phyloP scores from a whole-genome alignment of 1,140 invertebrate genomes.

The Drosophila repleta region DNA sequence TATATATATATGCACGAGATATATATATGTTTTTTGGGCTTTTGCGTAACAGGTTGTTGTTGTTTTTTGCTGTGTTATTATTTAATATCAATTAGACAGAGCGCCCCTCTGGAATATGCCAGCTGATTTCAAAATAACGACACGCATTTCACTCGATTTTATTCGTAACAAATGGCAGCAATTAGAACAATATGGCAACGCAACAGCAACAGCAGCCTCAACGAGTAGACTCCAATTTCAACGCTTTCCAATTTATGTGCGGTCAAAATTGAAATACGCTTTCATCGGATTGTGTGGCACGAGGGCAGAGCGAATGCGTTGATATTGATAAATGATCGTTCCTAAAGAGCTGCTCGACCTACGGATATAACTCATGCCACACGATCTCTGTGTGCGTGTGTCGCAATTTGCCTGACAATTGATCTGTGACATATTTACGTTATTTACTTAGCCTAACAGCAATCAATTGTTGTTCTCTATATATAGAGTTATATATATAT shows the following conservation, averaged over 20 bases:
- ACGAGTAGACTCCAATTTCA: slow-evolving; percentile 69
- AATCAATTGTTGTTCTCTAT: background rate
- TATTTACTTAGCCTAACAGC: slow-evolving; percentile 5
- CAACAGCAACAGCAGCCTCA: background rate
- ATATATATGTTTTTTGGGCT: slow-evolving; percentile 10
- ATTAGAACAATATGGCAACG: slow-evolving; percentile 78
- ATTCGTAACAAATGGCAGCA: slow-evolving; percentile 70
- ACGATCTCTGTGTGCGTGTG: slow-evolving; percentile 3
- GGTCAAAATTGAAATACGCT: slow-evolving; percentile 31
- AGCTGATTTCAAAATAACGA: slow-evolving; percentile 79
- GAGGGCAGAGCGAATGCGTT: slow-evolving; percentile 52
- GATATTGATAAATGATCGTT: slow-evolving; percentile 76
- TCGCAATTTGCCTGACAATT: slow-evolving; percentile 45
- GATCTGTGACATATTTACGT: slow-evolving; percentile 47
- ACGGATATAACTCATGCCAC: slow-evolving; percentile 14
- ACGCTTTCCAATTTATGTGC: slow-evolving; percentile 63
- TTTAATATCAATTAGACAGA: slow-evolving; percentile 75
- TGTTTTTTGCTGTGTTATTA: slow-evolving; percentile 53
- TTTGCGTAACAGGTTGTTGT: slow-evolving; percentile 66
- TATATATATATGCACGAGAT: slow-evolving; percentile 3
- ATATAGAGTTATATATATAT: background rate
- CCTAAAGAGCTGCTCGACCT: slow-evolving; percentile 35
- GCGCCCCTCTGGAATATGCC: slow-evolving; percentile 43
- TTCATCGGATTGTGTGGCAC: slow-evolving; percentile 52
- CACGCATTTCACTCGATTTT: slow-evolving; percentile 69